phyloP scores from a whole-genome alignment of 2,113 vertebrate species.

The Paedocypris sp. region DNA sequence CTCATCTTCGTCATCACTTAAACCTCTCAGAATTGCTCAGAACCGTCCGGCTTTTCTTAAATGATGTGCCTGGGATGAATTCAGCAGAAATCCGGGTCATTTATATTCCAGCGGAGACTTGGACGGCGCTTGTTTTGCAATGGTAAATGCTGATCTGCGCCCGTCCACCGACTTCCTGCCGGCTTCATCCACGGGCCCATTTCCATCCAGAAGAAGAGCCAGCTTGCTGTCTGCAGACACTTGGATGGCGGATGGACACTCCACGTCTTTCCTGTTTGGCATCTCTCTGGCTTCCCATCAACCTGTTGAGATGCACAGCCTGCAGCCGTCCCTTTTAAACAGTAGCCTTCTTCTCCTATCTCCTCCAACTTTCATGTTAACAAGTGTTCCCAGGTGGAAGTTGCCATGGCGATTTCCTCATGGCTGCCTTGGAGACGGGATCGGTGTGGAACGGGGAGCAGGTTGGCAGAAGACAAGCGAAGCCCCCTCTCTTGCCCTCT shows the following conservation, averaged over 20 bases:
- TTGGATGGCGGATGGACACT: slow-evolving; percentile 25
- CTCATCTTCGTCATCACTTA: slow-evolving; percentile 36
- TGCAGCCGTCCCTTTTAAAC: slow-evolving; percentile 35
- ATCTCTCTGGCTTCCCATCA: slow-evolving; percentile 13
- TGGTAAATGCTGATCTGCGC: not conserved
- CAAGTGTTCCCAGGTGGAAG: slow-evolving; percentile 46
- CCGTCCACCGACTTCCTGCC: not conserved
- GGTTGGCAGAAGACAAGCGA: slow-evolving; percentile 30
- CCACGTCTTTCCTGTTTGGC: slow-evolving; percentile 21
- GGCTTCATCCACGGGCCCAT: not conserved
- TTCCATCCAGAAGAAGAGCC: not conserved
- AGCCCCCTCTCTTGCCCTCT: slow-evolving; percentile 7
- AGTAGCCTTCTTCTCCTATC: not conserved
- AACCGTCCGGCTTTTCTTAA: slow-evolving; percentile 26
- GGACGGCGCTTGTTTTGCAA: slow-evolving; percentile 17
- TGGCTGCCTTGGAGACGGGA: slow-evolving; percentile 36
- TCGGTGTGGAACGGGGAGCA: slow-evolving; percentile 32
- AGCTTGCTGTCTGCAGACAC: no score
- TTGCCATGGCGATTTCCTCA: slow-evolving; percentile 47
- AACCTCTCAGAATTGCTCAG: slow-evolving; percentile 23
- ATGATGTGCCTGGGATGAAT: slow-evolving; percentile 25
- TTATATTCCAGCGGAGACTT: slow-evolving; percentile 13
- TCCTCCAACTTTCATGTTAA: slow-evolving; percentile 45
- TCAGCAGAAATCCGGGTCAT: slow-evolving; percentile 13
- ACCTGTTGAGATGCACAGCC: slow-evolving; percentile 40